Percentiles rank a stretch among this genome's conserved stretches.
Conservation (phyloP, 1,140 invertebrate species). For the Wiebesia pumilae region DNA sequence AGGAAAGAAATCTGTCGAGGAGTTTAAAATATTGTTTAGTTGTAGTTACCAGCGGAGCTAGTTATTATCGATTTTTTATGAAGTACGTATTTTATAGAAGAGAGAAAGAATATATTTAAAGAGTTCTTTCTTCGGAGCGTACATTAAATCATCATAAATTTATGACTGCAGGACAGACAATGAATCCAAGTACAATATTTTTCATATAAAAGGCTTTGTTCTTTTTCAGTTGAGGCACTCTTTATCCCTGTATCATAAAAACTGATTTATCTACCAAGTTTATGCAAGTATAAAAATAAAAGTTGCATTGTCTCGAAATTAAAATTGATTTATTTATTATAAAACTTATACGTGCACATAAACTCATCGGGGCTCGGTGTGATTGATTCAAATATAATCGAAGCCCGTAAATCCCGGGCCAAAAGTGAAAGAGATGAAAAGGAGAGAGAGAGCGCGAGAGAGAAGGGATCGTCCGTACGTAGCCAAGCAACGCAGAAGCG, state of each 20-base stretch:
- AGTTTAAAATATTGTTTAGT: not conserved
- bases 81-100: slow-evolving; percentile 4
- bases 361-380: not conserved
- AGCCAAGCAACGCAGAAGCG: not conserved
- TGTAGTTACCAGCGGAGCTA: not conserved
- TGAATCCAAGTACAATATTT: slow-evolving; percentile 33
- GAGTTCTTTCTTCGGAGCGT: slow-evolving; percentile 2
- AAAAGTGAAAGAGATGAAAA: not conserved
- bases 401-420: slow-evolving; percentile 16
- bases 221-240: slow-evolving; percentile 2
- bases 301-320: slow-evolving; percentile 33
- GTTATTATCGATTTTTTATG: slow-evolving; percentile 28
- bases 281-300: slow-evolving; percentile 25
- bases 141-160: slow-evolving; percentile 35
- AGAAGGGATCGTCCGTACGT: not conserved
- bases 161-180: slow-evolving; percentile 21
- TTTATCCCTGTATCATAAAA: slow-evolving; percentile 40
- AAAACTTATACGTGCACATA: slow-evolving; percentile 6
- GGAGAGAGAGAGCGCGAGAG: not conserved
- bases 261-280: slow-evolving; percentile 30
- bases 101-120: slow-evolving; percentile 7
- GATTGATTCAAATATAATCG: slow-evolving; percentile 46
- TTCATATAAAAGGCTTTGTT: slow-evolving; percentile 32
- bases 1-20: too few species aligned
- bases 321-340: slow-evolving; percentile 41